Base-by-base conservation (phyloP, 2,113 vertebrate genomes). In the Cyprinodon variegatus region DNA sequence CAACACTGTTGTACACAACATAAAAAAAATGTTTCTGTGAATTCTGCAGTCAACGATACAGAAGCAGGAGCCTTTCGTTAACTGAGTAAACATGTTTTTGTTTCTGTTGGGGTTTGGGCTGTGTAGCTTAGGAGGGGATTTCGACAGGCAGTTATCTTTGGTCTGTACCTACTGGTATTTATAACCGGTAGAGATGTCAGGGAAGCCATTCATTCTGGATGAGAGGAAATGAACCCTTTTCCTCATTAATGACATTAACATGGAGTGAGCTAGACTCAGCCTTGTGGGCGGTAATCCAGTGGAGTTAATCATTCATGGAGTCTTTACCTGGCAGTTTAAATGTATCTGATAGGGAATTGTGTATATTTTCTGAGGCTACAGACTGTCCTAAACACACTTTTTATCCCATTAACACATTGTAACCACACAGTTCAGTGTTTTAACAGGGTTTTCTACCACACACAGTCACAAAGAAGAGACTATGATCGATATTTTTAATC, bases 141-240 rank as follows among this genome's bases (percentile, higher is more conserved):
- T 92, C 82, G 90, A 91, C 93, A 82, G 89, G 92, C 93, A 74
- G 94, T 94, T 91, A 93, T 91, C 91, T 86, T 85, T 85, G 85
- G 65, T 92, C 93, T 77, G 83, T 81, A 89, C 92, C 81, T 88
- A 36, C 0, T 89, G 90, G 91, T 93, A 93, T 96, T 97, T 95
- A 95, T 93, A 88, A 89, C 94, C 87, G 69, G 80, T 80, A 83
- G 88, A 95, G 94, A 93, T 90, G 92, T 94, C 93, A 93, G 92
- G 92, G 92, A 94, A 92, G 81, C 94, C 90, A 92, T 92, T 93
- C 91, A 86, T 90, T 83, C 84, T 90, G 84, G 91, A 95, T 94
- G 92, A 94, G 93, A 94, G 50, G 90, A 92, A 93, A 94, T 95
- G 94, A 95, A 22, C 93, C 91, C 92, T 92, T 93, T 93, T 90